Percentiles rank a stretch among this genome's conserved stretches.
Evolutionary conservation across 2,797 vertebrate genomes (phyloP).

Genomic region (Tragelaphus eurycerus): DNA sequence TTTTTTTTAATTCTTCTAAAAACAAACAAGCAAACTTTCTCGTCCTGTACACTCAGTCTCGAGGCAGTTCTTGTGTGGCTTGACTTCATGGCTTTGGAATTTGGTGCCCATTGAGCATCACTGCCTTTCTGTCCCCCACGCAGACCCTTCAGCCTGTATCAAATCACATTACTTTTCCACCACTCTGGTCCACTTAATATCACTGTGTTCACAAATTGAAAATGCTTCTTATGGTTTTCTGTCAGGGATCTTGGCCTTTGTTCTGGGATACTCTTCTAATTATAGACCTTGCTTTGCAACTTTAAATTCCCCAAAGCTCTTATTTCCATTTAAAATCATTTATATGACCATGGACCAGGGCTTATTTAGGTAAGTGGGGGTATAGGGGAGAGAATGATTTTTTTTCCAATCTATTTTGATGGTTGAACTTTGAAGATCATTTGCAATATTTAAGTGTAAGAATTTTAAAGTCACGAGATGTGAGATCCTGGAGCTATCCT

Average conservation of each 20-base stretch:
- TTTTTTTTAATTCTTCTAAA: neutral
- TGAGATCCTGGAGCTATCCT: neutral
- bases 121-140: neutral
- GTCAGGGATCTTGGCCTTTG: neutral
- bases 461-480: neutral
- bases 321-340: neutral
- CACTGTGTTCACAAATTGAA: neutral
- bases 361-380: neutral
- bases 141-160: neutral
- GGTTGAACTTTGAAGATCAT: neutral
- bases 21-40: neutral
- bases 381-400: neutral
- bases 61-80: neutral
- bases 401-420: neutral
- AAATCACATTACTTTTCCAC: neutral
- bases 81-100: neutral
- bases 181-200: neutral
- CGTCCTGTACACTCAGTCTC: neutral
- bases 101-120: neutral
- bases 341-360: neutral
- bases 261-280: neutral
- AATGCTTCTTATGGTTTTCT: neutral
- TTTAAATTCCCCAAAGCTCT: neutral
- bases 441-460: neutral
- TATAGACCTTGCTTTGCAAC: neutral